Base-by-base conservation (phyloP, 2,113 vertebrate genomes). In the Mus spicilegus region DNA sequence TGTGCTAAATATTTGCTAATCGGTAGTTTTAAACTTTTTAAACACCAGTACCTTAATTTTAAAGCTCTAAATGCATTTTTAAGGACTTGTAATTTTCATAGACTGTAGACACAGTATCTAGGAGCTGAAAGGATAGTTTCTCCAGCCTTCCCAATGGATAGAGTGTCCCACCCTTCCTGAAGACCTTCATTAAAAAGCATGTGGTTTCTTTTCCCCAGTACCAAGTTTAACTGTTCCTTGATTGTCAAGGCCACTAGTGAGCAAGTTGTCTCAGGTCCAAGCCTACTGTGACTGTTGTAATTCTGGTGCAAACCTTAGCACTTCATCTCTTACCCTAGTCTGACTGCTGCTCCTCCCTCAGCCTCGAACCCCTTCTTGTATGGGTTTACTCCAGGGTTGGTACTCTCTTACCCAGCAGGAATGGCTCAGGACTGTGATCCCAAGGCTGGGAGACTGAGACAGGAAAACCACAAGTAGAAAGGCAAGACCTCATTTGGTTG, bases 1-100 rank as follows among this genome's bases (percentile, higher is more conserved):
- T 69, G 36, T 91, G 84, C 63, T 81, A 95, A 88, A 36, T 89
- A 94, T 89, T 93, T 91, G 4, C 70, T 54, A 93, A 72, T 39
- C 13, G 86, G 17, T 76, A 36, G 63, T 91, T 78, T 85, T 88
- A 30, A 46, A 51, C 80, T 94, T 76, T 82, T n/a, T n/a, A n/a
- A 77, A 36, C 77, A 4, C 17, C n/a, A 90, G 2, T 72, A 51
- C 87, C 39, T 72, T 77, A 70, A 51, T 51, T 85, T 93, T 91
- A 76, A 95, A 86, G 12, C 86, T 93, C 42, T 92, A 89, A 87
- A 70, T 93, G 42, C 58, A 73, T 61, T 76, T 77, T 12, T 81
- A 81, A 86, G 51, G 14, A 54, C n/a, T 92, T 82, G 69, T 87
- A 77, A 63, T 77, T 87, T 72, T 94, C n/a, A 80, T 61, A 58